Conservation (phyloP, 2,797 vertebrate genomes). For the Pangasius larnaudii region DNA sequence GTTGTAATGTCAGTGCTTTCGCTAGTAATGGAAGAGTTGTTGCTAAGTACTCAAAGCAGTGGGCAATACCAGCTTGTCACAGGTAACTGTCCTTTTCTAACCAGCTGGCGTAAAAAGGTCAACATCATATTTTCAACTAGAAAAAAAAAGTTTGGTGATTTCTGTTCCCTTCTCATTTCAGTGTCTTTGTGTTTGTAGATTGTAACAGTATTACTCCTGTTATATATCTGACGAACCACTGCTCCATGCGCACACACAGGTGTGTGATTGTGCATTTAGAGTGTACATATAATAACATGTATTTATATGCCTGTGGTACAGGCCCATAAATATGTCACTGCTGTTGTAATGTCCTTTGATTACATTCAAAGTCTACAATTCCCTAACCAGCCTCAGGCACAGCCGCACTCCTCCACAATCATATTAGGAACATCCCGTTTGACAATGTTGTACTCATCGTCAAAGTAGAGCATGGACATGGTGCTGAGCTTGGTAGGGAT, state of each 20-base stretch:
- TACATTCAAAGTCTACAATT: conserved; percentile 53
- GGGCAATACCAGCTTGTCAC: conserved; percentile 48
- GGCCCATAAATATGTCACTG: conserved; percentile 63
- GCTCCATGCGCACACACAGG: conserved; percentile 60
- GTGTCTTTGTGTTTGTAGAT: conserved; percentile 50
- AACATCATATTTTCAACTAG: conserved; percentile 73
- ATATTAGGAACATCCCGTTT: conserved; percentile 99
- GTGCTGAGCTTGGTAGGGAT: conserved; percentile 98
- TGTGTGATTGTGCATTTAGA: conserved; percentile 61
- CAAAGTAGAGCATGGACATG: conserved; percentile 99
- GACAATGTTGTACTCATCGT: conserved; percentile 98
- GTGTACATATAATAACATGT: conserved; percentile 64
- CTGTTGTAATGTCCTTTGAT: conserved; percentile 59
- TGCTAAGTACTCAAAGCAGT: conserved; percentile 68
- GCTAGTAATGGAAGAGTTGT: conserved; percentile 59
- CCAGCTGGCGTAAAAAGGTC: conserved; percentile 55
- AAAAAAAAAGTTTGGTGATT: conserved; percentile 78
- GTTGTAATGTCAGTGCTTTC: conserved; percentile 70
- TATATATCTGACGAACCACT: conserved; percentile 68
- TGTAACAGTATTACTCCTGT: conserved; percentile 54
- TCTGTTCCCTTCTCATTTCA: conserved; percentile 71
- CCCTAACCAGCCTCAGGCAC: conserved; percentile 80
- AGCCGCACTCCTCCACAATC: conserved; percentile 99
- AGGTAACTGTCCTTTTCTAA: conserved; percentile 42
- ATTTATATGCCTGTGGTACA: conserved; percentile 73